Percentiles rank a stretch among this genome's conserved stretches.
Conservation (phyloP, 2,888 invertebrate species). For the Aphrophora alni region DNA sequence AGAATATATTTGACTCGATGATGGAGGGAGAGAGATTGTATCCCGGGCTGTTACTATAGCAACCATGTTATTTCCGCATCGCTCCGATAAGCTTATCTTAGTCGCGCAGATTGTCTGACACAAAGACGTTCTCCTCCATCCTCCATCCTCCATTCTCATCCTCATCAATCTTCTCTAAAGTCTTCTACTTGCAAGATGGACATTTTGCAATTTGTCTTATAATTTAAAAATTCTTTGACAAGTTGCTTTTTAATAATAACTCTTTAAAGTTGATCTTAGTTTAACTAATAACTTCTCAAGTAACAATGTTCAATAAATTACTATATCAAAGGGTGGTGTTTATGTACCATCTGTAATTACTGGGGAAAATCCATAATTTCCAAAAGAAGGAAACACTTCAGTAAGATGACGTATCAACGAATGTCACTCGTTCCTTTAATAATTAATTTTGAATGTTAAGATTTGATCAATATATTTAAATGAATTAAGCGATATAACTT, state of each 20-base stretch:
- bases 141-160: background rate
- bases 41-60: slow-evolving; percentile 29
- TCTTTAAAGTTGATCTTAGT: too few species aligned
- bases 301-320: too few species aligned
- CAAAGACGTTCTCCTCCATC: slow-evolving; percentile 27
- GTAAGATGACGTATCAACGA: too few species aligned
- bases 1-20: slow-evolving; percentile 6
- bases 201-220: background rate
- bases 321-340: too few species aligned
- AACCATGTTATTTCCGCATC: slow-evolving; percentile 39
- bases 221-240: background rate
- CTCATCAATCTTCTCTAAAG: background rate
- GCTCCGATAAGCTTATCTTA: slow-evolving; percentile 33
- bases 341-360: too few species aligned
- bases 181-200: background rate
- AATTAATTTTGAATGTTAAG: too few species aligned
- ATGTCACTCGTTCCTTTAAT: too few species aligned
- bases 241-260: background rate
- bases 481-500: too few species aligned
- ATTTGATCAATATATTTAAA: too few species aligned
- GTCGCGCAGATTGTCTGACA: slow-evolving; percentile 33
- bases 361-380: too few species aligned
- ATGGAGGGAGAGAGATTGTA: slow-evolving; percentile 25
- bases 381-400: too few species aligned
- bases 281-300: too few species aligned